These are phyloP conservation scores for Maniola hyperantus DNA, from an alignment of 2,888 invertebrate species.

Conservation along the genomic window DNA sequence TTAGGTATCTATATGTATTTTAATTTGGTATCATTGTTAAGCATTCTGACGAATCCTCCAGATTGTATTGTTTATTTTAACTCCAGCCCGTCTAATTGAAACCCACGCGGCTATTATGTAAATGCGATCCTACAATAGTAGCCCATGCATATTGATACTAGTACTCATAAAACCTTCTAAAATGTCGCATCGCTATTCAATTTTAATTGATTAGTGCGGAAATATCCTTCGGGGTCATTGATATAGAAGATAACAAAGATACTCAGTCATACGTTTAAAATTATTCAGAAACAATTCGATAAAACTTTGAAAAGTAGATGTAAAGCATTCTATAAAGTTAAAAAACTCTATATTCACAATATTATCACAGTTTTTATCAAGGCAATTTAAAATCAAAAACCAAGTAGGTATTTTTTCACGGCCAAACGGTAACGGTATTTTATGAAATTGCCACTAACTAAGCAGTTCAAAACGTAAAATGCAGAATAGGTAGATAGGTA, in stretches of 20 bases:
- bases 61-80: constrained; percentile 4
- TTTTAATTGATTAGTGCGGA: constrained; percentile 34
- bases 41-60: background rate
- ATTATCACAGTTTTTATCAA: no score
- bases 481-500: no score
- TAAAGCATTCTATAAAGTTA: no score
- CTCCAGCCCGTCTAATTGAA: background rate
- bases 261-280: background rate
- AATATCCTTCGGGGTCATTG: constrained; percentile 31
- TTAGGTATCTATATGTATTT: no score
- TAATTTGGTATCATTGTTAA: background rate
- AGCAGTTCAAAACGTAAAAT: no score
- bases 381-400: no score
- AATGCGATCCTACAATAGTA: constrained; percentile 27
- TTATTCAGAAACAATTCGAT: background rate
- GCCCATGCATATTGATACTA: constrained; percentile 32
- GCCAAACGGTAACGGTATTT: no score
- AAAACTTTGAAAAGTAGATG: background rate
- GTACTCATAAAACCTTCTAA: constrained; percentile 40
- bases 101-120: constrained; percentile 20
- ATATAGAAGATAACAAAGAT: background rate
- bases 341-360: no score
- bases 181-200: constrained; percentile 29
- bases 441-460: no score
- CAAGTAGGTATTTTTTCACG: no score